Conservation (phyloP, 2,797 vertebrate genomes). For the Meda fulgida region DNA sequence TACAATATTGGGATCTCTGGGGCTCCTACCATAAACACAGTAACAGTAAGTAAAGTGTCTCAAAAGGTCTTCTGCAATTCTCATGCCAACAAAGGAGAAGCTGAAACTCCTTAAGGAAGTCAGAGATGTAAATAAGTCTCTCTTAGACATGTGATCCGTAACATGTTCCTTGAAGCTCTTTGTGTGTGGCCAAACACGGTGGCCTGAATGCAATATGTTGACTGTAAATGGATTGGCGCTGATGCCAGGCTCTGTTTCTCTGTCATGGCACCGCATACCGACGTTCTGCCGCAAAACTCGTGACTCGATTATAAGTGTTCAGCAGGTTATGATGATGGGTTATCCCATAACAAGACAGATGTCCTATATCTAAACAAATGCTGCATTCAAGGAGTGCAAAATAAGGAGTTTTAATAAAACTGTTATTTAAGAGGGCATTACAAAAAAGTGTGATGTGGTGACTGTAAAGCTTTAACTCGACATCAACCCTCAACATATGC, state of each 20-base stretch:
- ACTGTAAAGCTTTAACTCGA: background rate
- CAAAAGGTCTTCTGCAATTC: background rate
- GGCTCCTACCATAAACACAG: no score
- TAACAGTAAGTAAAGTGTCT: background rate
- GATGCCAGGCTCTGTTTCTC: slow-evolving; percentile 21
- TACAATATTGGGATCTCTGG: background rate
- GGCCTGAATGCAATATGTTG: slow-evolving; percentile 64
- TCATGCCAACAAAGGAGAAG: background rate
- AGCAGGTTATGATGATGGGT: slow-evolving; percentile 11
- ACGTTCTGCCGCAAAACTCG: background rate
- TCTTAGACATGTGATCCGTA: slow-evolving; percentile 27
- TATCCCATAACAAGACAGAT: slow-evolving; percentile 21
- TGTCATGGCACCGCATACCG: slow-evolving; percentile 16
- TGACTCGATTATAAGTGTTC: background rate
- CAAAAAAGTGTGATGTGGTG: background rate
- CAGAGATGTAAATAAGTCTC: slow-evolving; percentile 20
- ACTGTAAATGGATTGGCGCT: slow-evolving; percentile 68
- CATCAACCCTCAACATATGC: background rate
- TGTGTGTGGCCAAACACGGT: slow-evolving; percentile 63
- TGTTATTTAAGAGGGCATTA: background rate
- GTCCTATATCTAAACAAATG: slow-evolving; percentile 21
- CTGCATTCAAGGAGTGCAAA: background rate
- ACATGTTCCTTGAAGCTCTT: slow-evolving; percentile 58
- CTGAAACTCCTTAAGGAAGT: slow-evolving; percentile 6
- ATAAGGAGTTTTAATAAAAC: background rate